Base-by-base conservation (phyloP, 2,888 invertebrate genomes). In the Cephus nigrinus region DNA sequence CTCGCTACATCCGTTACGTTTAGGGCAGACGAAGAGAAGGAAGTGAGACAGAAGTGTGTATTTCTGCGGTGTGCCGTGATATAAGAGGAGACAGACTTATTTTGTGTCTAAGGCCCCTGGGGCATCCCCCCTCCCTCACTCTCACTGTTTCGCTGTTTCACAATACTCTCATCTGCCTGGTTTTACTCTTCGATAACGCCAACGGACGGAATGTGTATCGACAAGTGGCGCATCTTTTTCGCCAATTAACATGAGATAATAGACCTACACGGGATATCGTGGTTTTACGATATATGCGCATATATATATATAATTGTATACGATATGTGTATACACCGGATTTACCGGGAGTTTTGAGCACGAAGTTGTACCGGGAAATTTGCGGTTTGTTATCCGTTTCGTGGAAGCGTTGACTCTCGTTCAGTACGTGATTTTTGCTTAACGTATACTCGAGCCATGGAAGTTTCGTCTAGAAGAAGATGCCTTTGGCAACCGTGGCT, bases 401-500 rank as follows among this genome's bases (percentile, higher is more conserved):
- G 68, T 30, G 12, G 77, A 77, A 23, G 75, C 72, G 34, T 23
- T 74, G n/a, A 30, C 4, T 31, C 73, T 36, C 32, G n/a, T 36
- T 76, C 40, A 2, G 69, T 71, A 31, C 76, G 77, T 72, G 36
- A 77, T 81, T 79, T 34, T 78, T 80, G 79, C 69, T 78, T 75
- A 33, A 71, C 32, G 32, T 71, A 31, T 5, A 71, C 12, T 31
- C 71, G 71, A 71, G 33, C 75, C 74, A 89, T 90, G 90, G 88
- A 88, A 82, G 79, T 90, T 74, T 84, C 88, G 76, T 82, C 86
- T 75, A 86, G 88, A 81, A 85, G 86, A 81, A 83, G 82, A 55
- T 86, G 82, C 78, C 85, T 91, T 74, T 91, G 91, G 91, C 91
- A 91, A 80, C 91, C 91, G 77, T 91, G 91, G 91, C 87, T 89